A percentile compares a stretch with the other conserved stretches of the same genome.
phyloP scores from a whole-genome alignment of 2,888 invertebrate genomes.

The Spialia ferax region DNA sequence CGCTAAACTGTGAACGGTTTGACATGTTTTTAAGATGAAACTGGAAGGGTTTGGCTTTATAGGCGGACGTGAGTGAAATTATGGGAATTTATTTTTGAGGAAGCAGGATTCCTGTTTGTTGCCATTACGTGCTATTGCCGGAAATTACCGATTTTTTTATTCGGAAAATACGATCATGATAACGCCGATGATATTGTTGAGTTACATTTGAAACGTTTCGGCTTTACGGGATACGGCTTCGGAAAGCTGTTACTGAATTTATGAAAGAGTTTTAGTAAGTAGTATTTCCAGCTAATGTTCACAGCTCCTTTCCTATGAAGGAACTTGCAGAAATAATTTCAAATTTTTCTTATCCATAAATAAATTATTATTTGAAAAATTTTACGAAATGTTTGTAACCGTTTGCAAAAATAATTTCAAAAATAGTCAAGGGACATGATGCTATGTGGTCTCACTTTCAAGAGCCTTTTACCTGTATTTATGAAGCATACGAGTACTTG shows the following conservation, averaged over 20 bases:
- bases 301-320: background rate
- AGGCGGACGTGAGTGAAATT: constrained; percentile 73
- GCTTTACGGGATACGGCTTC: background rate
- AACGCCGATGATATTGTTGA: constrained; percentile 5
- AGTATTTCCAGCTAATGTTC: background rate
- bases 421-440: no score
- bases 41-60: constrained; percentile 60
- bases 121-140: constrained; percentile 30
- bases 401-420: no score
- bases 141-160: constrained; percentile 22
- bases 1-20: background rate
- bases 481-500: no score
- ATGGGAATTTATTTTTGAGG: constrained; percentile 45
- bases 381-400: no score
- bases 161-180: background rate
- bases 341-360: no score
- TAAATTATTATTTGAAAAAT: no score
- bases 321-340: no score
- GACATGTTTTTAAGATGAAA: constrained; percentile 14
- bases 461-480: no score
- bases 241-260: background rate
- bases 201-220: background rate
- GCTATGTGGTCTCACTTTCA: no score
- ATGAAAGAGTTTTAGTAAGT: background rate
- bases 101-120: constrained; percentile 29